Base-by-base conservation (phyloP, 2,113 vertebrate species). In the Gambusia holbrooki region DNA sequence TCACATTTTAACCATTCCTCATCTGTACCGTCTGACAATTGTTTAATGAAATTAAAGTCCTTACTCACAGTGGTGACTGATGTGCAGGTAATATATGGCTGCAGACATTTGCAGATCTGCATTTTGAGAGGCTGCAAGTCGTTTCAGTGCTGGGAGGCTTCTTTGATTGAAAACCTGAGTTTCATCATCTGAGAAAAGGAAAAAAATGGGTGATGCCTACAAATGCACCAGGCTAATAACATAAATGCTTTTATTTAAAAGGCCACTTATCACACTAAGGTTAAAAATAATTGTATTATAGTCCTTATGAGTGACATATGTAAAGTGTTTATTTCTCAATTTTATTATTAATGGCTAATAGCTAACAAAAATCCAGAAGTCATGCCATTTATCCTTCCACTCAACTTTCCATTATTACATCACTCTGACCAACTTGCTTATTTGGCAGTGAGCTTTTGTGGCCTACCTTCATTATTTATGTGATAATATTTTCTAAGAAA, bases 51-150 rank as follows among this genome's bases (percentile, higher is more conserved):
- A 66, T 60, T 71, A 63, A 74, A 30, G 73, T 77, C 0, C 65
- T 30, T 77, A 95, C 95, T 95, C 91, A 96, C 95, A 69, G 30
- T 93, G 88, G 74, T 95, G 94, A 77, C 95, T 95, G 85, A 95
- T 88, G 28, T 95, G 92, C 81, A 95, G 79, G 65, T 94, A 95
- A 84, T 92, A 95, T 32, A 94, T 80, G 22, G 95, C 93, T 83
- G 95, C 94, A 22, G 92, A 92, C 81, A 92, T 92, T 72, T 96
- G 95, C 32, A 95, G 87, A 62, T 92, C 85, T 3, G 69, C 19
- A 58, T 94, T 92, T 88, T 95, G 93, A 69, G 94, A 95, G 82
- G 92, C 90, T 54, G 95, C 88, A 74, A 95, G 89, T 68, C 87
- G 93, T 79, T 64, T 93, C 88, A 96, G 85, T 19, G 90, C 85